phyloP scores from a whole-genome alignment of 1,140 invertebrate species.

The Propsilocerus akamusi region DNA sequence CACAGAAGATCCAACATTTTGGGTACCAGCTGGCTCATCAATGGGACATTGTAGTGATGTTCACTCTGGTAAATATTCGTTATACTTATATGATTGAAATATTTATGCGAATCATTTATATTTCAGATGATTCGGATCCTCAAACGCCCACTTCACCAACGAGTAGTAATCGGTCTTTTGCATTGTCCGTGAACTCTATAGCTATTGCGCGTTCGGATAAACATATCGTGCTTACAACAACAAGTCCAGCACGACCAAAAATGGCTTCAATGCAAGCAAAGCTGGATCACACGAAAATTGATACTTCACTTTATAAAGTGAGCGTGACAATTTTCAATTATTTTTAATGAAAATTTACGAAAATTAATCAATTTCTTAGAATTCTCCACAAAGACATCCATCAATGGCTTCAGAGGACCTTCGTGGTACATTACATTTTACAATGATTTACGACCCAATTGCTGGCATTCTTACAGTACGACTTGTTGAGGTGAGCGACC shows the following conservation, averaged over 20 bases:
- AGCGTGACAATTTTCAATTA: slow-evolving; percentile 13
- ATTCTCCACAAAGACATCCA: slow-evolving; percentile 1
- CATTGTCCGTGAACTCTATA: slow-evolving; percentile 20
- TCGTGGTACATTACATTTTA: slow-evolving; percentile 28
- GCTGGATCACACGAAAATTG: slow-evolving; percentile 33
- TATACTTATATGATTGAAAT: neutral
- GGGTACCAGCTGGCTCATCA: slow-evolving; percentile 22
- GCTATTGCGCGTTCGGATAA: slow-evolving; percentile 30
- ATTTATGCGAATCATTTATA: neutral
- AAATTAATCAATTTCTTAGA: neutral
- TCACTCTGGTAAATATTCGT: slow-evolving; percentile 4
- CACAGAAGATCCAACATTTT: slow-evolving; percentile 23
- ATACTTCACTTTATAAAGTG: slow-evolving; percentile 31
- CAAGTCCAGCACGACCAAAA: slow-evolving; percentile 19
- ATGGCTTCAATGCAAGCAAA: slow-evolving; percentile 31
- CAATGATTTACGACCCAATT: slow-evolving; percentile 26
- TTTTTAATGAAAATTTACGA: slow-evolving; percentile 6
- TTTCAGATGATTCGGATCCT: slow-evolving; percentile 24
- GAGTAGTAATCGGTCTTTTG: slow-evolving; percentile 21
- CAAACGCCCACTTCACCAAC: slow-evolving; percentile 25
- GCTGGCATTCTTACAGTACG: slow-evolving; percentile 29
- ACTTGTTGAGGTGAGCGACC: slow-evolving; percentile 25
- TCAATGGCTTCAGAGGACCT: slow-evolving; percentile 21
- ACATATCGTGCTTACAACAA: slow-evolving; percentile 29
- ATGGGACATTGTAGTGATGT: slow-evolving; percentile 8